Conservation (phyloP, 2,888 invertebrate genomes). For the Unio pictorum region DNA sequence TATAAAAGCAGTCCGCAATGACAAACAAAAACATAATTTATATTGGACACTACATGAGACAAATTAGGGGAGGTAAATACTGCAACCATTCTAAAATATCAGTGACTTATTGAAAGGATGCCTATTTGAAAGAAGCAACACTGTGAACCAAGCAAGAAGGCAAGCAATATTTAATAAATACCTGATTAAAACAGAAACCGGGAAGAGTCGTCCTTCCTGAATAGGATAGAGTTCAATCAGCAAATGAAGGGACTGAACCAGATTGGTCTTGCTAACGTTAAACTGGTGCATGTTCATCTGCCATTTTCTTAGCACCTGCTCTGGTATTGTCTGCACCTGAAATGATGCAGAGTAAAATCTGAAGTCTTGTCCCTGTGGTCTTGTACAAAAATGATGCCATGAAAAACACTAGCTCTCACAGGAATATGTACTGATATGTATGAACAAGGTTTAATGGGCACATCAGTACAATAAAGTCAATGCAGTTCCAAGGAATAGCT, state of each 20-base stretch:
- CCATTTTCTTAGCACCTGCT: slow-evolving; percentile 41
- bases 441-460: too few relatives aligned
- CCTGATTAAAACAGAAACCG: slow-evolving; percentile 58
- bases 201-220: slow-evolving; percentile 48
- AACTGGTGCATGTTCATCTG: slow-evolving; percentile 66
- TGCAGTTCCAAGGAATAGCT: too few relatives aligned
- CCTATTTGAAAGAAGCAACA: background rate
- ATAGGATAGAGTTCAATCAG: slow-evolving; percentile 47
- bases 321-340: slow-evolving; percentile 3
- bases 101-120: too few relatives aligned
- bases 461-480: too few relatives aligned
- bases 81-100: too few relatives aligned
- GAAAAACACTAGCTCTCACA: too few relatives aligned
- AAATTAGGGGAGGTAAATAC: too few relatives aligned
- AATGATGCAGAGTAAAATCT: background rate
- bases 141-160: too few relatives aligned
- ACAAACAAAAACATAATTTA: background rate
- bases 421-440: too few relatives aligned
- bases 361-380: background rate
- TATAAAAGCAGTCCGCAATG: too few relatives aligned
- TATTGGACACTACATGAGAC: background rate
- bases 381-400: too few relatives aligned
- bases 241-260: slow-evolving; percentile 53
- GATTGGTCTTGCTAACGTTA: slow-evolving; percentile 45
- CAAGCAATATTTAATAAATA: slow-evolving; percentile 19